Conservation (phyloP, 2,888 invertebrate genomes). For the Cosmia pyralina region DNA sequence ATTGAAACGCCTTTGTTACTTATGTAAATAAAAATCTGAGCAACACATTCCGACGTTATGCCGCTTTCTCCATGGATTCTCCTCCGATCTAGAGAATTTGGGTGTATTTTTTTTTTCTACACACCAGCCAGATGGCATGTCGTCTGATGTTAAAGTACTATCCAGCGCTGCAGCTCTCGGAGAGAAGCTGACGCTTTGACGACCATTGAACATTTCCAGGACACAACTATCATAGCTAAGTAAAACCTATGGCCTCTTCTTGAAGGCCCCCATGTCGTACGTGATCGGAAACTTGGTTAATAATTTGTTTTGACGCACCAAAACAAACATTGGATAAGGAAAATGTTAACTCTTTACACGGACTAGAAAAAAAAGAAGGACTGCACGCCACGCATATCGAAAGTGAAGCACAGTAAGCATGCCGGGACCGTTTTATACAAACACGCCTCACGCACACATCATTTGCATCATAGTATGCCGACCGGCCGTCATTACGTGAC, state of each 20-base stretch:
- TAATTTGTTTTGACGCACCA: slow-evolving; percentile 32
- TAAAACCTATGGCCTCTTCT: not conserved
- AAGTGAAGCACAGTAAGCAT: no score
- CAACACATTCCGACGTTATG: slow-evolving; percentile 17
- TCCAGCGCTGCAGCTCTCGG: no score
- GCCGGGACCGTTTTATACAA: no score
- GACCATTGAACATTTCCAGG: not conserved
- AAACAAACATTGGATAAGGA: slow-evolving; percentile 29
- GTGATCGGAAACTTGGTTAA: slow-evolving; percentile 28
- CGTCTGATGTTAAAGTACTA: not conserved
- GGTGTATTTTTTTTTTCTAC: not conserved
- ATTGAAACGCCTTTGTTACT: slow-evolving; percentile 30
- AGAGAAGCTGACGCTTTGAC: not conserved
- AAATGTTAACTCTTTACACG: slow-evolving; percentile 35
- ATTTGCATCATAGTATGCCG: no score
- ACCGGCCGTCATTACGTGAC: no score
- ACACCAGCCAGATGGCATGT: not conserved
- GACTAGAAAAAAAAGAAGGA: no score
- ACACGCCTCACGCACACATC: no score
- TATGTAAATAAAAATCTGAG: slow-evolving; percentile 31
- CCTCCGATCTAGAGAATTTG: slow-evolving; percentile 8
- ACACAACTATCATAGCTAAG: not conserved
- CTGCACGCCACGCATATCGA: no score
- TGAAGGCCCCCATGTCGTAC: not conserved
- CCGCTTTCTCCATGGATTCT: slow-evolving; percentile 32